These are phyloP conservation scores for Arion vulgaris DNA, from an alignment of 1,140 invertebrate genomes.

Conservation along the genomic window DNA sequence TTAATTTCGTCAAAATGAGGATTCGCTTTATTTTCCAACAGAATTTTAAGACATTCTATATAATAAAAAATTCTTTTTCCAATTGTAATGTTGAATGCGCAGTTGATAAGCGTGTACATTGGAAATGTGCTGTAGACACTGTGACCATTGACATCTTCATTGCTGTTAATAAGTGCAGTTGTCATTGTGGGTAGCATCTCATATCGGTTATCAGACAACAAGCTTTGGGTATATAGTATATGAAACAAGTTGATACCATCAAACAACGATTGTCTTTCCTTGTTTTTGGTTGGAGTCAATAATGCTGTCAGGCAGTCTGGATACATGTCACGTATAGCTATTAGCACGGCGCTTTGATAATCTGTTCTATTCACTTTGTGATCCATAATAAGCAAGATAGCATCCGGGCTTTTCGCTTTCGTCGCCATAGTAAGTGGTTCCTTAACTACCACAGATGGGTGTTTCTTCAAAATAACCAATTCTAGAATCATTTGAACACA, in stretches of 20 bases:
- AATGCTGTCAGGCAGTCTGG: conserved; percentile 30
- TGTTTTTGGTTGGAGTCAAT: not conserved
- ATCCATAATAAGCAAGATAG: conserved; percentile 19
- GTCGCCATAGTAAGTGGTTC: conserved; percentile 29
- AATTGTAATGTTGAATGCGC: conserved; percentile 29
- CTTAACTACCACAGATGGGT: not conserved
- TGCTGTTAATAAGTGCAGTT: conserved; percentile 10
- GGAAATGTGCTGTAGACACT: conserved; percentile 19
- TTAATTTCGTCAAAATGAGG: conserved; percentile 29
- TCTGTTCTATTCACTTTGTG: conserved; percentile 8
- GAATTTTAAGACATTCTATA: conserved; percentile 24
- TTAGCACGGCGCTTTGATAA: conserved; percentile 36
- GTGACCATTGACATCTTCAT: conserved; percentile 31
- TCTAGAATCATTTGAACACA: conserved; percentile 29
- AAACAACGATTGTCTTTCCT: conserved; percentile 30
- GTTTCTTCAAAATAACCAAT: not conserved
- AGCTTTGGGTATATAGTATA: conserved; percentile 30
- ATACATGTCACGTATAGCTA: conserved; percentile 26
- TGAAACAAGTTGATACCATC: conserved; percentile 35
- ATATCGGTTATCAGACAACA: conserved; percentile 11
- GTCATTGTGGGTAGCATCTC: conserved; percentile 36
- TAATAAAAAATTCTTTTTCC: conserved; percentile 28
- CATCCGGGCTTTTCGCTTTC: conserved; percentile 27
- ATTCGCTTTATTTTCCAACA: conserved; percentile 28
- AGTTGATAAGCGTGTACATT: conserved; percentile 35